Base-by-base conservation (phyloP, 2,888 invertebrate genomes). In the Drosophila antonietae region DNA sequence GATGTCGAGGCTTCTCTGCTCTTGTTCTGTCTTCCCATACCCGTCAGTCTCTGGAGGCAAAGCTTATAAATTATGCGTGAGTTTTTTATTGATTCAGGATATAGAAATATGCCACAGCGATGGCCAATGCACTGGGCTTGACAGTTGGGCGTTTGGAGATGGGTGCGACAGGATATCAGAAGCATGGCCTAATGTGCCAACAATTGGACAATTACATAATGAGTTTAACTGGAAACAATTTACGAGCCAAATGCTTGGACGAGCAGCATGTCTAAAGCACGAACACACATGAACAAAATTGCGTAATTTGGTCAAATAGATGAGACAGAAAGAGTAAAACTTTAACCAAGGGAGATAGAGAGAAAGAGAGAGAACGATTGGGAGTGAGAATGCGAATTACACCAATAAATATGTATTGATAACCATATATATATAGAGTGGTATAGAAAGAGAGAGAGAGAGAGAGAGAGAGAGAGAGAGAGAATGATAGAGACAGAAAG, bases 11-110 rank as follows among this genome's bases (percentile, higher is more conserved):
- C 49, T 51, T 12, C 49, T 51, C 20, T 20, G 52, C 20, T 20
- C 18, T 7, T 35, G 18, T 39, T 39, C 37, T 10, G 15, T 37
- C 41, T n/a, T 12, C 39, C n/a, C 33, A 7, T 14, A 6, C 28
- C 28, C 28, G 33, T 58, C n/a, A 33, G 61, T 47, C 53, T 71
- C 46, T n/a, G 10, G 47, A 44, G 53, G n/a, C 80, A 66, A 53
- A 43, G 67, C 55, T 65, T 44, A 88, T 88, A 69, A 82, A 87
- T 82, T 78, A 85, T 88, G 88, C 86, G 78, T 83, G 62, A 70
- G 80, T 43, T 55, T 63, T 67, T 74, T 88, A 83, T 83, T 70
- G 88, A 83, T 87, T 83, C 64, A 51, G 67, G 67, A 47, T 33
- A n/a, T 39, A 47, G 47, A 18, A 49, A 39, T 14, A 35, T 39